Evolutionary conservation across 2,888 invertebrate genomes (phyloP).

Genomic region (Dyspetes luteomarginatus): DNA sequence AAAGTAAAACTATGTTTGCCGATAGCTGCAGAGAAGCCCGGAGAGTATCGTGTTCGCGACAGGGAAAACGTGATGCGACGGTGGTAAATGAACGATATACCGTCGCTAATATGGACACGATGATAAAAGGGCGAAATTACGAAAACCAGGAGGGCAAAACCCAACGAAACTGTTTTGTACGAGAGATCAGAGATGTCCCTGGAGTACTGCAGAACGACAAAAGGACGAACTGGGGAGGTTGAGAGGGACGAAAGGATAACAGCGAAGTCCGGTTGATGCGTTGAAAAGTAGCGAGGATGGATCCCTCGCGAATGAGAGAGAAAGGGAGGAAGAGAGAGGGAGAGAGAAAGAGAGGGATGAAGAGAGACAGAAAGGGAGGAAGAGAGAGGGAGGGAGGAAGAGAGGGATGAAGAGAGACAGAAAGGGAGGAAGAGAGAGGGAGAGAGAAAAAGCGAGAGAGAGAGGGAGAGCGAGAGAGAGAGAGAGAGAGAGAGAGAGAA

Average conservation of each 20-base stretch:
- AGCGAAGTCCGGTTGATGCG: slow-evolving; percentile 19
- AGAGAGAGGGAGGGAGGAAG: too few species aligned
- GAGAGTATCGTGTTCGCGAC: background rate
- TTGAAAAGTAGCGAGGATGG: slow-evolving; percentile 31
- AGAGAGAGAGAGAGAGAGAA: too few species aligned
- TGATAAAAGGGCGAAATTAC: background rate
- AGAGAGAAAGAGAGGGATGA: slow-evolving; percentile 19
- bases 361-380: slow-evolving; percentile 20
- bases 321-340: slow-evolving; percentile 5
- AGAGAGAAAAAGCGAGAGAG: background rate
- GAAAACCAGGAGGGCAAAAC: slow-evolving; percentile 18
- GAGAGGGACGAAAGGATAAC: slow-evolving; percentile 8
- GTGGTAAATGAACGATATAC: background rate
- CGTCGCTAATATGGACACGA: slow-evolving; percentile 22
- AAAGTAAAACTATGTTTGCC: slow-evolving; percentile 14
- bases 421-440: too few species aligned
- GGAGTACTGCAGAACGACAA: background rate
- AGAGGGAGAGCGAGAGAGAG: background rate
- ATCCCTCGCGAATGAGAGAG: slow-evolving; percentile 16
- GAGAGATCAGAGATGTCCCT: background rate
- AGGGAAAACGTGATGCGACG: background rate
- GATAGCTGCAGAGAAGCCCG: slow-evolving; percentile 3
- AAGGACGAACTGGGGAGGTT: background rate
- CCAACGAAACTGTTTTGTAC: slow-evolving; percentile 18
- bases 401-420: too few species aligned